Percentiles rank a stretch among this genome's conserved stretches.
Evolutionary conservation across 2,113 vertebrate species (phyloP).

Genomic region (Eudyptes chrysolophus): DNA sequence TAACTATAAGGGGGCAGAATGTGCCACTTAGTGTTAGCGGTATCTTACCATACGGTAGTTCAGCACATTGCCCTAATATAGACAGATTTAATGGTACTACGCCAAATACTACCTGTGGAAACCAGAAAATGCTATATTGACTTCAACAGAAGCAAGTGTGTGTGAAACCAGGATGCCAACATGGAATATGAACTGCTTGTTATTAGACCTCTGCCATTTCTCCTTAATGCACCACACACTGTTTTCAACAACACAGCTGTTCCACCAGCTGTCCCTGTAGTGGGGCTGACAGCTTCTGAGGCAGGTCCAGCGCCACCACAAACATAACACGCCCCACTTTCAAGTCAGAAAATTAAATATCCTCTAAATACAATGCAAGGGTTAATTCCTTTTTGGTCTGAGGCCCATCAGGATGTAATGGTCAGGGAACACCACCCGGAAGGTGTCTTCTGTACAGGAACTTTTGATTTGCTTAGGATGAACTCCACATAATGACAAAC

Average conservation of each 20-base stretch:
- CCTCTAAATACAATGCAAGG: neutral
- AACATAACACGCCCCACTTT: neutral
- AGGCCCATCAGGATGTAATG: neutral
- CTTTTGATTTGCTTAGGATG: neutral
- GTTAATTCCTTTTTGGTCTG: neutral
- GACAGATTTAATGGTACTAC: neutral
- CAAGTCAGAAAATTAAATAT: neutral
- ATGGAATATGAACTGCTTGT: neutral
- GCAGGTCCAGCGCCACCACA: neutral
- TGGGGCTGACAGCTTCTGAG: neutral
- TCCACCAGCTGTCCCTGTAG: neutral
- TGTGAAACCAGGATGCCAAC: neutral
- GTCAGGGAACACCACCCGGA: neutral
- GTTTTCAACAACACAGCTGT: neutral
- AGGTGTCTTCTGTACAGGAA: neutral
- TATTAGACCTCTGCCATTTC: neutral
- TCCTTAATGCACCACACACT: neutral
- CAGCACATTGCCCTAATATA: neutral
- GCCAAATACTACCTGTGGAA: neutral
- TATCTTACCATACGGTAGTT: neutral
- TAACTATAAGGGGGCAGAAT: neutral
- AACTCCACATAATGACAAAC: neutral
- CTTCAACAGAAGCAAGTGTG: neutral
- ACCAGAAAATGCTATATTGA: neutral
- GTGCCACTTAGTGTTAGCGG: rapidly evolving